Conservation (phyloP, 2,797 vertebrate species). For the Bucorvus abyssinicus region DNA sequence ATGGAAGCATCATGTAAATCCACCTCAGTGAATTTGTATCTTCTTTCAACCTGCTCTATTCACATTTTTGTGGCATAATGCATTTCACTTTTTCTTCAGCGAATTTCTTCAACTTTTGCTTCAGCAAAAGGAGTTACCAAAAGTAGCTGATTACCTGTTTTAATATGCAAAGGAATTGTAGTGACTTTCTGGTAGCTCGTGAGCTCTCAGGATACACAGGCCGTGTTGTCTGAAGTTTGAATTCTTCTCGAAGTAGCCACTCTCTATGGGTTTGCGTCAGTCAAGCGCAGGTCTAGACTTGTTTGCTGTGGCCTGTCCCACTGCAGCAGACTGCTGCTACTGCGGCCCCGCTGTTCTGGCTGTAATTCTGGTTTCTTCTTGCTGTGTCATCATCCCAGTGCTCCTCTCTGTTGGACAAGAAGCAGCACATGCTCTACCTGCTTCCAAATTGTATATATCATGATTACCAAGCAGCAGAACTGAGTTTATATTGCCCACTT, state of each 20-base stretch:
- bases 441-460: neutral
- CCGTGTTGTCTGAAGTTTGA: accelerated
- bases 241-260: neutral
- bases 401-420: neutral
- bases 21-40: neutral
- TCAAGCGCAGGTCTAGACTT: neutral
- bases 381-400: neutral
- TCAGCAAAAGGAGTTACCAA: neutral
- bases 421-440: neutral
- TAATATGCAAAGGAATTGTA: neutral
- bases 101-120: neutral
- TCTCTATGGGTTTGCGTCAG: neutral
- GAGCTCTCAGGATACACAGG: neutral
- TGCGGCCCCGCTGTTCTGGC: neutral
- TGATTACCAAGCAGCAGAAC: neutral
- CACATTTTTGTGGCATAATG: neutral
- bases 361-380: neutral
- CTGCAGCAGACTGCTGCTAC: neutral
- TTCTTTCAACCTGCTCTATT: neutral
- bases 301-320: accelerated
- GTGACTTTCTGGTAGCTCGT: neutral
- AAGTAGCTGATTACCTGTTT: neutral
- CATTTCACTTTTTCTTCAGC: neutral
- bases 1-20: neutral
- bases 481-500: neutral